Base-by-base conservation (phyloP, 2,113 vertebrate genomes). In the Cyprinus carpio region DNA sequence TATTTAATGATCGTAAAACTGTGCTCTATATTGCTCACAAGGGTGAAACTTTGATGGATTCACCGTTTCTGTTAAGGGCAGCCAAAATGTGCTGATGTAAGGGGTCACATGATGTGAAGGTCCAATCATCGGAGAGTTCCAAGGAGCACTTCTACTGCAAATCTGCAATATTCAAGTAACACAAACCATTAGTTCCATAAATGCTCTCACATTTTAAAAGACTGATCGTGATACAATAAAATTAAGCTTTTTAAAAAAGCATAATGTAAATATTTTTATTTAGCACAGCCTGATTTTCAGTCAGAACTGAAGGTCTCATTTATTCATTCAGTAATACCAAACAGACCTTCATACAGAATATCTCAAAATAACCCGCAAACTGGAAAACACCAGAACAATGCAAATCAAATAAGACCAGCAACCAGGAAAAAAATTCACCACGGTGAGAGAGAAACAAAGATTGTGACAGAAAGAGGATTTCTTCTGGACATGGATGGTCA, bases 1-100 rank as follows among this genome's bases (percentile, higher is more conserved):
- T 86, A 64, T 65, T 86, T 86, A 74, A 86, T 51, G 27, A 75
- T 23, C 6, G 4, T 54, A 58, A 80, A 85, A 85, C 13, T 15
- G 23, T 43, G 25, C n/a, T 58, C 54, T 60, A 23, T 40, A 72
- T 43, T 79, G 25, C 67, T 60, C 77, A 71, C 46, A 71, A 78
- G 23, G 34, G 34, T 2, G 3, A 69, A 71, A 51, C 58, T 37
- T 27, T 29, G 43, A 64, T 85, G 34, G 69, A 12, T 34, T 54
- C 77, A 46, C 62, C 13, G 6, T 71, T 74, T 85, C 76, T 85
- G 29, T n/a, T 37, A 23, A 56, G 64, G 13, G 12, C 27, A 62
- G 25, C n/a, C 29, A 27, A 81, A 62, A 54, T 49, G 25, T 78
- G 43, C 46, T 82, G 81, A 82, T 54, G 46, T 37, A 74, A 56